phyloP scores from a whole-genome alignment of 2,113 vertebrate genomes.

The Callopanchax toddi region DNA sequence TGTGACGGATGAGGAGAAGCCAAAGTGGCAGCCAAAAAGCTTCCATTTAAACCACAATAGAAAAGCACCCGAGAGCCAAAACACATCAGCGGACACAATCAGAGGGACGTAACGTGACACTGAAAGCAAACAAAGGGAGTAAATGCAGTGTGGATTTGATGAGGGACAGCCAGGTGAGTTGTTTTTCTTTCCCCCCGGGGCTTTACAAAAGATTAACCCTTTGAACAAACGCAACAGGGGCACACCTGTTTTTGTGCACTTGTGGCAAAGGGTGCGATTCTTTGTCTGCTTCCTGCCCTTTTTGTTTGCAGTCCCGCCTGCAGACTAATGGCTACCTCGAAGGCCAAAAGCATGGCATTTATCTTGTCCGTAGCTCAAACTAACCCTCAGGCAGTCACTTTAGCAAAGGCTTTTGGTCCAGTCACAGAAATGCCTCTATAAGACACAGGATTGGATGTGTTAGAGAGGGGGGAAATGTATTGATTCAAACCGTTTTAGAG shows the following conservation, averaged over 20 bases:
- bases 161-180: slow-evolving; percentile 45
- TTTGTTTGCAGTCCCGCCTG: slow-evolving; percentile 54
- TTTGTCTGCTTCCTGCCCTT: slow-evolving; percentile 55
- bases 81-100: slow-evolving; percentile 58
- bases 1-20: slow-evolving; percentile 41
- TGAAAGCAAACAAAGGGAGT: slow-evolving; percentile 35
- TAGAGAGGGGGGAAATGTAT: not conserved
- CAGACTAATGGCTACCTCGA: slow-evolving; percentile 65
- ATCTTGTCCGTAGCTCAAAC: slow-evolving; percentile 58
- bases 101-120: slow-evolving; percentile 57
- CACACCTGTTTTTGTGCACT: slow-evolving; percentile 64
- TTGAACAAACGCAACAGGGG: slow-evolving; percentile 36
- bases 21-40: slow-evolving; percentile 40
- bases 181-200: slow-evolving; percentile 18
- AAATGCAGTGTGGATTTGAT: slow-evolving; percentile 32
- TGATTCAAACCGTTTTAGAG: slow-evolving; percentile 7
- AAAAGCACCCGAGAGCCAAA: slow-evolving; percentile 33
- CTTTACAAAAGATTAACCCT: slow-evolving; percentile 59
- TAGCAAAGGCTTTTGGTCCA: slow-evolving; percentile 30
- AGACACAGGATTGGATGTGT: slow-evolving; percentile 18
- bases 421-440: slow-evolving; percentile 28
- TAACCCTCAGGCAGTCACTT: slow-evolving; percentile 54
- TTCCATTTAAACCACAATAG: slow-evolving; percentile 41
- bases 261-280: slow-evolving; percentile 38
- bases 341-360: slow-evolving; percentile 69